Percentiles rank a stretch among this genome's conserved stretches.
Evolutionary conservation across 2,113 vertebrate genomes (phyloP).

Genomic region (Alectura lathami): DNA sequence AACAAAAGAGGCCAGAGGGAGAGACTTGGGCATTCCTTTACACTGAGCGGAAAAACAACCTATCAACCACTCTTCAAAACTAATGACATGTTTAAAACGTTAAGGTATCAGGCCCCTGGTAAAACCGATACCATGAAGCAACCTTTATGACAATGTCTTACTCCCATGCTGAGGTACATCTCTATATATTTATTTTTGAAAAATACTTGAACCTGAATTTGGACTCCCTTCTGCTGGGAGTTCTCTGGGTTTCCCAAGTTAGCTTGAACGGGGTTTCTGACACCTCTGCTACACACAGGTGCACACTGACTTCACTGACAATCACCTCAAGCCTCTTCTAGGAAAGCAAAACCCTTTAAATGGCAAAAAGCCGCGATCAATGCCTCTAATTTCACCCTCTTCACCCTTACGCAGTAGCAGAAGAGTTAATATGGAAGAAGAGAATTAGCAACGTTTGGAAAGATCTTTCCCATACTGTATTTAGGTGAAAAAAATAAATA

Average conservation of each 20-base stretch:
- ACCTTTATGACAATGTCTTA: not conserved
- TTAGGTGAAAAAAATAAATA: conserved; percentile 25
- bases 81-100: not conserved
- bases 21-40: not conserved
- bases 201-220: not conserved
- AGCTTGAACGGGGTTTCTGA: not conserved
- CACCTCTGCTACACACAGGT: not conserved
- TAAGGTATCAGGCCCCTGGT: not conserved
- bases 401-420: not conserved
- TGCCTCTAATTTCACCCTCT: not conserved
- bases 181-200: not conserved
- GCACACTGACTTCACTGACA: not conserved
- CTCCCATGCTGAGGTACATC: not conserved
- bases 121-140: not conserved
- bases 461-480: not conserved
- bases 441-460: not conserved
- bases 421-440: not conserved
- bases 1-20: not conserved
- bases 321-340: not conserved
- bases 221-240: not conserved
- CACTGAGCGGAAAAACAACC: not conserved
- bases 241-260: not conserved
- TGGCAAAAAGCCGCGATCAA: not conserved
- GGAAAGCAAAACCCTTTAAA: not conserved
- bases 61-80: not conserved